These are phyloP conservation scores for Drosophila virilis DNA, from an alignment of 1,140 invertebrate species.

Conservation along the genomic window DNA sequence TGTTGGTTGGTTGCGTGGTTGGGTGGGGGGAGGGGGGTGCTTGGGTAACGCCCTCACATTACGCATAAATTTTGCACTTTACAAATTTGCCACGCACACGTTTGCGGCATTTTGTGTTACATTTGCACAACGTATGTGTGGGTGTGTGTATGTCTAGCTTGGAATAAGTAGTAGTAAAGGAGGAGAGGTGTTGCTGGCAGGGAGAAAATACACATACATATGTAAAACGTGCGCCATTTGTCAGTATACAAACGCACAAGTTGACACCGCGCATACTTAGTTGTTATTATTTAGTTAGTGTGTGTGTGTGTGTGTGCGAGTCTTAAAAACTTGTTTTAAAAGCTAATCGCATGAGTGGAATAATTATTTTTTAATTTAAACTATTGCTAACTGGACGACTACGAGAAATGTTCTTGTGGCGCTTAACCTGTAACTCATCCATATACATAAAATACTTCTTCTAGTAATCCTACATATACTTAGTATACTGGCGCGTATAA, in stretches of 20 bases:
- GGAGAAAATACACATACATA: slow-evolving; percentile 73
- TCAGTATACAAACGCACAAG: slow-evolving; percentile 61
- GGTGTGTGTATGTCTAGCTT: not conserved
- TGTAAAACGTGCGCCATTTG: slow-evolving; percentile 79
- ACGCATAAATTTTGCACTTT: slow-evolving; percentile 83
- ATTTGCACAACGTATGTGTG: slow-evolving; percentile 55
- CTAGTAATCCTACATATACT: too few relatives aligned
- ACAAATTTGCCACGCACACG: slow-evolving; percentile 81
- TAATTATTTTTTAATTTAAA: not conserved
- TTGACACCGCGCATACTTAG: slow-evolving; percentile 51
- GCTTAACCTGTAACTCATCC: not conserved
- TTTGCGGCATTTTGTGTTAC: slow-evolving; percentile 80
- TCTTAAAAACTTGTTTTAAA: slow-evolving; percentile 8
- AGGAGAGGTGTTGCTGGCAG: slow-evolving; percentile 14
- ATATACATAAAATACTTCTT: too few relatives aligned
- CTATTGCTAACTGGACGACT: not conserved
- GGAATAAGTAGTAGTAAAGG: not conserved
- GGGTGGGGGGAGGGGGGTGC: slow-evolving; percentile 23
- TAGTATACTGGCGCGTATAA: too few relatives aligned
- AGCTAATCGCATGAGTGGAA: slow-evolving; percentile 1
- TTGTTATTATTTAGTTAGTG: not conserved
- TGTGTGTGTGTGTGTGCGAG: not conserved
- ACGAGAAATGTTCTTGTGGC: not conserved
- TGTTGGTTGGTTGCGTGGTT: slow-evolving; percentile 3
- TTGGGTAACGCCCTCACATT: slow-evolving; percentile 74